Percentiles rank a stretch among this genome's conserved stretches.
These are phyloP conservation scores for Alosa sapidissima DNA, from an alignment of 2,797 vertebrate genomes.

Conservation along the genomic window DNA sequence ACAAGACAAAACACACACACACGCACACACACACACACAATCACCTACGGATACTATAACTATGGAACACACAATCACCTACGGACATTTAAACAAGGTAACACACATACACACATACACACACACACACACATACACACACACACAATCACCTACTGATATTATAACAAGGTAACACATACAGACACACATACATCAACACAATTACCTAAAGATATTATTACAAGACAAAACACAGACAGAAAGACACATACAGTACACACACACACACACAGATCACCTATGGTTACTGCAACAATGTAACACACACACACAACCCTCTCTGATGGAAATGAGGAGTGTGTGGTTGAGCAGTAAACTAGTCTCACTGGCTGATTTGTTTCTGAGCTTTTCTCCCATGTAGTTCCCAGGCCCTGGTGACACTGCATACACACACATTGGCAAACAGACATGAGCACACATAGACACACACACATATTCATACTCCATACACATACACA, in stretches of 20 bases:
- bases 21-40: not conserved
- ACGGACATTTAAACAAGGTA: too few species aligned
- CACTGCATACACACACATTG: not conserved
- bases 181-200: too few species aligned
- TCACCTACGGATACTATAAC: too few species aligned
- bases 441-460: not conserved
- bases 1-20: conserved; percentile 4
- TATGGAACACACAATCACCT: too few species aligned
- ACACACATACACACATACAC: not conserved
- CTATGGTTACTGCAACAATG: conserved; percentile 40
- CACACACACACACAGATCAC: conserved; percentile 13
- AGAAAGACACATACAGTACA: too few species aligned
- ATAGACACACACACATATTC: not conserved
- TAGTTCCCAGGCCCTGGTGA: not conserved
- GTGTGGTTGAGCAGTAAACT: not conserved
- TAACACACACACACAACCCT: not conserved
- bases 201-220: too few species aligned
- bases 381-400: not conserved
- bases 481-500: not conserved
- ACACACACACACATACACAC: not conserved
- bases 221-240: too few species aligned
- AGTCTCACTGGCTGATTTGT: not conserved
- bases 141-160: too few species aligned
- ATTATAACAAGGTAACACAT: too few species aligned
- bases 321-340: not conserved